Evolutionary conservation across 92 coral and sea anemone genomes (phyloP).

Genomic region (Porites evermanni): DNA sequence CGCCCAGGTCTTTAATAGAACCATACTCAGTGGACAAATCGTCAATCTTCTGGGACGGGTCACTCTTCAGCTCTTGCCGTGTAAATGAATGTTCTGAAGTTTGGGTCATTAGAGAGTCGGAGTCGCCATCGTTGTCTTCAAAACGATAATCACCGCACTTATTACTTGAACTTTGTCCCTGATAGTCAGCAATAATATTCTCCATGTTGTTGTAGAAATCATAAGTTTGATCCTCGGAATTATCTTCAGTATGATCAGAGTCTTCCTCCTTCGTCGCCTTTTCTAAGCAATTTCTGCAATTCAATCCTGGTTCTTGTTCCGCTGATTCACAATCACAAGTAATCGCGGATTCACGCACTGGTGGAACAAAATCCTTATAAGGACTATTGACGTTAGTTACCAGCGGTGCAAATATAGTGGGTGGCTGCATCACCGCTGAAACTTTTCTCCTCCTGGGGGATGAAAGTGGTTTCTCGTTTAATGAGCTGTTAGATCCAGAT

Average conservation of each 20-base stretch:
- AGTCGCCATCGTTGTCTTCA: not conserved
- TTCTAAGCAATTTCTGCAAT: not conserved
- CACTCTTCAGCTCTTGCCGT: not conserved
- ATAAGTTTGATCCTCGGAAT: conserved; percentile 5
- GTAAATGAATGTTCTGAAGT: conserved; percentile 10
- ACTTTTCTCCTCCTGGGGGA: conserved; percentile 68
- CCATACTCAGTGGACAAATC: conserved; percentile 1
- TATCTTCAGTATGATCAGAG: not conserved
- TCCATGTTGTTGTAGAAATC: conserved; percentile 7
- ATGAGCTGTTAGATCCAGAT: conserved; percentile 53
- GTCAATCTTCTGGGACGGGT: conserved; percentile 32
- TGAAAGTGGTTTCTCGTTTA: conserved; percentile 37
- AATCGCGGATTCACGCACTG: conserved; percentile 81
- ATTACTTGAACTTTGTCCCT: not conserved
- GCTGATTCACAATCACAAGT: conserved; percentile 64
- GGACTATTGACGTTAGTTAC: conserved; percentile 80
- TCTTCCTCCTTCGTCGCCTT: not conserved
- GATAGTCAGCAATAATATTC: not conserved
- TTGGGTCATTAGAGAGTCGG: not conserved
- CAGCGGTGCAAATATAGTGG: conserved; percentile 77
- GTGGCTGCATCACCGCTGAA: conserved; percentile 77
- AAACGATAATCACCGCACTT: not conserved
- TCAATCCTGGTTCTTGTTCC: not conserved
- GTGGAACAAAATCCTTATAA: conserved; percentile 87
- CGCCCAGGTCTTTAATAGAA: conserved; percentile 9